Evolutionary conservation across 2,797 vertebrate genomes (phyloP).

Genomic region (Phrynocephalus guinanensis): DNA sequence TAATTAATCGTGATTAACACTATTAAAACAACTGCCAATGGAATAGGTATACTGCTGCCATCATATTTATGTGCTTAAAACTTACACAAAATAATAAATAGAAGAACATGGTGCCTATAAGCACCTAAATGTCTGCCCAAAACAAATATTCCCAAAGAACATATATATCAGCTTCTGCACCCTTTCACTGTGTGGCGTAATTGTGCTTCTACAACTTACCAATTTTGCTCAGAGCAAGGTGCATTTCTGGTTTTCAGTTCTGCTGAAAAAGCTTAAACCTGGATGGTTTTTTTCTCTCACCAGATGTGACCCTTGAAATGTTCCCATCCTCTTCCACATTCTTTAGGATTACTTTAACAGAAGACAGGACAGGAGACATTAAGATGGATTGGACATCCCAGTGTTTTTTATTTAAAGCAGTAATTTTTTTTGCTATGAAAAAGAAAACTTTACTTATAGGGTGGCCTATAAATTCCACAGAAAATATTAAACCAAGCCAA

Average conservation of each 20-base stretch:
- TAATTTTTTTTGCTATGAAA: not conserved
- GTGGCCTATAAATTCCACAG: not conserved
- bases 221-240: constrained; percentile 45
- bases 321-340: constrained; percentile 15
- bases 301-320: constrained; percentile 48
- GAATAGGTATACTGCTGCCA: too few species aligned
- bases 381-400: constrained; percentile 12
- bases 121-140: too few species aligned
- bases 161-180: not conserved
- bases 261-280: constrained; percentile 45
- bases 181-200: constrained; percentile 8
- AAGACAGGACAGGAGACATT: constrained; percentile 27
- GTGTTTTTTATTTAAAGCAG: not conserved
- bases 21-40: too few species aligned
- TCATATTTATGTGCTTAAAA: too few species aligned
- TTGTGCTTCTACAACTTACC: constrained; percentile 33
- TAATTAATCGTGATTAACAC: too few species aligned
- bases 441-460: not conserved
- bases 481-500: too few species aligned
- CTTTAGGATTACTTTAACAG: constrained; percentile 36
- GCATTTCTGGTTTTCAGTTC: constrained; percentile 40
- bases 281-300: constrained; percentile 44
- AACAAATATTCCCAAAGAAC: too few species aligned
- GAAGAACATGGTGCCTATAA: too few species aligned
- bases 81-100: too few species aligned